Evolutionary conservation across 2,797 vertebrate species (phyloP).

Genomic region (Pangasius krempfi): DNA sequence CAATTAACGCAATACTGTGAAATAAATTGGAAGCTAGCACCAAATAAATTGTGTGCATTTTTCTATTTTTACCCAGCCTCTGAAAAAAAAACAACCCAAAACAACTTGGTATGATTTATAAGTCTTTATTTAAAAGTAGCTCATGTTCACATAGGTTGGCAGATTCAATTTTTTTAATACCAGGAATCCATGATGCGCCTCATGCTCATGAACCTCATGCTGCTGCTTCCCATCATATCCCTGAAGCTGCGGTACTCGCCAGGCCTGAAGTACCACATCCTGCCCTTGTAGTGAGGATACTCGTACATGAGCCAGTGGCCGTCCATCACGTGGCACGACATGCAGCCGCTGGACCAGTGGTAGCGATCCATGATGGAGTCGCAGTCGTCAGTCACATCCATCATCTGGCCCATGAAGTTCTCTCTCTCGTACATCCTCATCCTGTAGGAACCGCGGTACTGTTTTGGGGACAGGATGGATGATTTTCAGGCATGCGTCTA

Average conservation of each 20-base stretch:
- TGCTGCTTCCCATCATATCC: constrained; percentile 60
- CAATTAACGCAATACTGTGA: not conserved
- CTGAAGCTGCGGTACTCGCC: constrained; percentile 74
- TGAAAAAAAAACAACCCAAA: not conserved
- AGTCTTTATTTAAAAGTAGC: constrained; percentile 17
- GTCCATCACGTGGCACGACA: constrained; percentile 69
- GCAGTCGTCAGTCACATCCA: constrained; percentile 75
- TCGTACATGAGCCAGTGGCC: constrained; percentile 65
- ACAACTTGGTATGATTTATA: not conserved
- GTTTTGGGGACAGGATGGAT: constrained; percentile 20
- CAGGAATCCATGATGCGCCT: constrained; percentile 67
- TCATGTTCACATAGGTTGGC: too few relatives aligned
- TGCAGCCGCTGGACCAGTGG: constrained; percentile 73
- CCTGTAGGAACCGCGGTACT: constrained; percentile 74
- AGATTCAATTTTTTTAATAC: constrained; percentile 46
- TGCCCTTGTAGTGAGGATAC: constrained; percentile 69
- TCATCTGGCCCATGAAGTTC: constrained; percentile 75
- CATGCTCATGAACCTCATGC: constrained; percentile 68
- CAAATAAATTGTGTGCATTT: not conserved
- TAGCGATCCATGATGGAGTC: constrained; percentile 71
- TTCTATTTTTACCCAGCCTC: not conserved
- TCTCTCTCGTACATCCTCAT: constrained; percentile 72
- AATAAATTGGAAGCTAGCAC: not conserved
- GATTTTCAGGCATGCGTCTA: not conserved
- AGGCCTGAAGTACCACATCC: constrained; percentile 69